These are phyloP conservation scores for Halcyon senegalensis DNA, from an alignment of 2,113 vertebrate species.

Conservation along the genomic window DNA sequence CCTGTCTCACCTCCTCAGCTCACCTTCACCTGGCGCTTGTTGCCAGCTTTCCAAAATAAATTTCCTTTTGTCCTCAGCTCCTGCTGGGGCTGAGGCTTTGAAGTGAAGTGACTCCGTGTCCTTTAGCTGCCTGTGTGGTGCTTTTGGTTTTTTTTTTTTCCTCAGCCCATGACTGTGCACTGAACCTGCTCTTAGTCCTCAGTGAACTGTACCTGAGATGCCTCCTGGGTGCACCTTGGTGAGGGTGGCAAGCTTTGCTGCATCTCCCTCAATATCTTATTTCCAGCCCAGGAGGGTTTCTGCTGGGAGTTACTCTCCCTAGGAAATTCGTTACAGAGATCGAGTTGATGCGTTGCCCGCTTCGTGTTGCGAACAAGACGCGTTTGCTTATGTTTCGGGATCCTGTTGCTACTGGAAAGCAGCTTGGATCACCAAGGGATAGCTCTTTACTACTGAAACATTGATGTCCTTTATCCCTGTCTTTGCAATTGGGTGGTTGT, in stretches of 20 bases:
- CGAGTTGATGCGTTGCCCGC: neutral
- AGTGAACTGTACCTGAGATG: neutral
- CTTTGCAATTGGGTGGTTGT: neutral
- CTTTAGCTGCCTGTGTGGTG: neutral
- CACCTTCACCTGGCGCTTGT: neutral
- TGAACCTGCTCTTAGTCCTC: neutral
- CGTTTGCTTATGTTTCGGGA: neutral
- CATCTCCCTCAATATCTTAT: neutral
- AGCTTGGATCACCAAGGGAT: neutral
- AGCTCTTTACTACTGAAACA: neutral
- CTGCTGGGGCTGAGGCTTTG: neutral
- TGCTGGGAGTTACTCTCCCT: neutral
- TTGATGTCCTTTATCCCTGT: neutral
- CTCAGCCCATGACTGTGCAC: fast-evolving
- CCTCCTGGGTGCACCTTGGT: neutral
- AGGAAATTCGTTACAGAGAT: neutral
- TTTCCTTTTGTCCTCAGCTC: neutral
- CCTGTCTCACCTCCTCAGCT: neutral
- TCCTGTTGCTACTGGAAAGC: neutral
- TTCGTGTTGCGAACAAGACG: fast-evolving
- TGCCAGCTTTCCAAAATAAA: neutral
- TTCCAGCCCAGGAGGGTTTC: neutral
- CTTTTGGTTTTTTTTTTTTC: no score
- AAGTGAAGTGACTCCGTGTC: neutral
- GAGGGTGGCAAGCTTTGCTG: neutral